A percentile compares a stretch with the other conserved stretches of the same genome.
Evolutionary conservation across 2,113 vertebrate species (phyloP).

Genomic region (Stigmatopora argus): DNA sequence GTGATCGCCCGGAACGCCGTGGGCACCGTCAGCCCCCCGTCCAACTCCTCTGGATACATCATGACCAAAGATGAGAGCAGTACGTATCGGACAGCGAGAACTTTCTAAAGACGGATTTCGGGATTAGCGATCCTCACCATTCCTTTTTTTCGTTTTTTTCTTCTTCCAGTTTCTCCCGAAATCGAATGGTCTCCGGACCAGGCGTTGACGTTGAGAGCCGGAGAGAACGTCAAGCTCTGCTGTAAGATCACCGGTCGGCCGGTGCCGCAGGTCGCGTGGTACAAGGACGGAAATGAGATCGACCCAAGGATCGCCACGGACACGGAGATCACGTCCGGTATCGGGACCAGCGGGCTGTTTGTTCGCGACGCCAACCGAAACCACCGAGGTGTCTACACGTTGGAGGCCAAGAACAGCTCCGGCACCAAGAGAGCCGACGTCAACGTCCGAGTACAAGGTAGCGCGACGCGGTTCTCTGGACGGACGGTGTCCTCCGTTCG

Average conservation of each 20-base stretch:
- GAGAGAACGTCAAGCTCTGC: slow-evolving; percentile 83
- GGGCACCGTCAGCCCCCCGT: slow-evolving; percentile 93
- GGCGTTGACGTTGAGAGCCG: slow-evolving; percentile 80
- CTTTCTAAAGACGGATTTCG: not conserved
- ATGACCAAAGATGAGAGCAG: slow-evolving; percentile 97
- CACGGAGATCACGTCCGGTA: slow-evolving; percentile 81
- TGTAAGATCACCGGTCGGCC: slow-evolving; percentile 86
- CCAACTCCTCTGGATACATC: slow-evolving; percentile 91
- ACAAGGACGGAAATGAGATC: slow-evolving; percentile 89
- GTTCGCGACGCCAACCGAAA: slow-evolving; percentile 85
- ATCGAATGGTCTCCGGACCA: slow-evolving; percentile 89
- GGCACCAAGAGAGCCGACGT: slow-evolving; percentile 82
- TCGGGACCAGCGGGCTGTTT: slow-evolving; percentile 87
- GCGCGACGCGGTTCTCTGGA: not conserved
- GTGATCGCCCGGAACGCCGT: slow-evolving; percentile 94
- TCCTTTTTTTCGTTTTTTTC: slow-evolving; percentile 37
- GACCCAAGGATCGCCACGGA: slow-evolving; percentile 79
- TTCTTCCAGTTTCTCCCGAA: slow-evolving; percentile 81
- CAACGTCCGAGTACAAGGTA: slow-evolving; percentile 93
- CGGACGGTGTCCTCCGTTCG: no score
- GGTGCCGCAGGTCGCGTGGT: slow-evolving; percentile 88
- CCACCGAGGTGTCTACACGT: slow-evolving; percentile 87
- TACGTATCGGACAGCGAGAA: slow-evolving; percentile 58
- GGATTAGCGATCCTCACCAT: not conserved
- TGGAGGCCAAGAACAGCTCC: slow-evolving; percentile 92